Evolutionary conservation across 1,140 invertebrate genomes (phyloP).

Genomic region (Microplitis mediator): DNA sequence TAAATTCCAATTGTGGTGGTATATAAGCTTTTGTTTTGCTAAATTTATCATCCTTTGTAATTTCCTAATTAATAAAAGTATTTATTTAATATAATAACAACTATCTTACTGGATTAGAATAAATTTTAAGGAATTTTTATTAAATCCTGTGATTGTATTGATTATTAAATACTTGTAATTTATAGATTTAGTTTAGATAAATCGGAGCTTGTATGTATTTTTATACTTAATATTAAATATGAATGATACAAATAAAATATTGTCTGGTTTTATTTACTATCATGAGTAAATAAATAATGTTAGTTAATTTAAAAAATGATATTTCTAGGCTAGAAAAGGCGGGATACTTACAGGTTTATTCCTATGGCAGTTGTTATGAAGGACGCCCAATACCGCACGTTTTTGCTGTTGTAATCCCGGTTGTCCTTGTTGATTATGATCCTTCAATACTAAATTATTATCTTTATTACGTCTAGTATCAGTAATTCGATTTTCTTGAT

Average conservation of each 20-base stretch:
- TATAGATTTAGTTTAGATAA: too few species aligned
- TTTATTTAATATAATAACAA: too few species aligned
- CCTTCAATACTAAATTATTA: constrained; percentile 45
- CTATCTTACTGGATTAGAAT: too few species aligned
- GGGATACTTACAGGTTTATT: constrained; percentile 57
- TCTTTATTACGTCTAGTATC: constrained; percentile 50
- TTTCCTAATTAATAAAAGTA: constrained; percentile 46
- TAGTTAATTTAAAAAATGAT: constrained; percentile 13
- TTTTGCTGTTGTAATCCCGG: constrained; percentile 59
- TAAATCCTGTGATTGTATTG: too few species aligned
- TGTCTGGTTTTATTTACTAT: not conserved
- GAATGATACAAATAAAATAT: too few species aligned
- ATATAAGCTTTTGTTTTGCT: constrained; percentile 47
- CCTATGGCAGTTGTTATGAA: constrained; percentile 57
- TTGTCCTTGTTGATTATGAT: constrained; percentile 43
- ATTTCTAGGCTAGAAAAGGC: constrained; percentile 9
- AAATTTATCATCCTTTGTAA: constrained; percentile 59
- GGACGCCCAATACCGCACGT: constrained; percentile 64
- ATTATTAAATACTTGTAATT: too few species aligned
- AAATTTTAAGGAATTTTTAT: too few species aligned
- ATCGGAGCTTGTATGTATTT: too few species aligned
- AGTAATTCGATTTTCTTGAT: constrained; percentile 68
- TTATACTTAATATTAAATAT: too few species aligned
- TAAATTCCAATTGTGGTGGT: constrained; percentile 58
- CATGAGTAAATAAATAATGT: not conserved